Evolutionary conservation across 2,113 vertebrate genomes (phyloP).

Genomic region (Notothenia coriiceps): DNA sequence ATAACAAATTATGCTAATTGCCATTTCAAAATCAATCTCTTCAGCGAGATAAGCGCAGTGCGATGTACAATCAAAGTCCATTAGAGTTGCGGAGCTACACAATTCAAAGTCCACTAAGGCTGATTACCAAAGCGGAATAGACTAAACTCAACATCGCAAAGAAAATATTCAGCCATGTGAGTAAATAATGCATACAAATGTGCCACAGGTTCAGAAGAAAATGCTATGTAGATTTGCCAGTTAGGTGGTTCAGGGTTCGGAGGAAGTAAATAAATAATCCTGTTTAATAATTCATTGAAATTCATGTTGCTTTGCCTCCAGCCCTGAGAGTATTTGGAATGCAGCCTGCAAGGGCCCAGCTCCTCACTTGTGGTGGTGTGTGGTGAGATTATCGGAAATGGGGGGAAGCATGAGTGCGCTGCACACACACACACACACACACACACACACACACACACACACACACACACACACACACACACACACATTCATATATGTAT

Average conservation of each 20-base stretch:
- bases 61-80: conserved; percentile 53
- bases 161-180: conserved; percentile 70
- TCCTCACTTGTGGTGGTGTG: conserved; percentile 65
- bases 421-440: not conserved
- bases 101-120: conserved; percentile 38
- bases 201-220: conserved; percentile 77
- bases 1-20: conserved; percentile 43
- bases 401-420: not conserved
- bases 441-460: conserved; percentile 2
- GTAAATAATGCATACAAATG: conserved; percentile 79
- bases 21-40: conserved; percentile 37
- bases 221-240: conserved; percentile 82
- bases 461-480: not conserved
- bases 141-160: conserved; percentile 61
- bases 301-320: conserved; percentile 83
- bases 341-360: conserved; percentile 76
- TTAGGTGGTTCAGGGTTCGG: conserved; percentile 80
- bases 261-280: conserved; percentile 86
- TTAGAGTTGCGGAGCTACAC: conserved; percentile 33
- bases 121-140: conserved; percentile 49
- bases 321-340: conserved; percentile 82
- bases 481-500: conserved; percentile 7
- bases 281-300: conserved; percentile 84
- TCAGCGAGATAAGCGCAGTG: conserved; percentile 17
- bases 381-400: conserved; percentile 69